phyloP scores from a whole-genome alignment of 2,797 vertebrate genomes.

The Synanceia verrucosa region DNA sequence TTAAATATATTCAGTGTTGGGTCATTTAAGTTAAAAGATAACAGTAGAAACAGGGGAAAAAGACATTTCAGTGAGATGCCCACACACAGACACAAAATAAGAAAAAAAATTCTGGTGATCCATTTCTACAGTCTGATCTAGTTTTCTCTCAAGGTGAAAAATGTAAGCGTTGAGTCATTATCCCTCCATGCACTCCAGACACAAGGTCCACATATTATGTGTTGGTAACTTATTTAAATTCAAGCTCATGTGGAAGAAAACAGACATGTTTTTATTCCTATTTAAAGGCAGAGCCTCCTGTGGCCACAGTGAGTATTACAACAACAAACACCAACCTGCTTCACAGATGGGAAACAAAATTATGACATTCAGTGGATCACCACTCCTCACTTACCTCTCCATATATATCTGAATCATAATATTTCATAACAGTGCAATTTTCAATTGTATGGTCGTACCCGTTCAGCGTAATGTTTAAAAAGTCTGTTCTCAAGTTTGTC shows the following conservation, averaged over 20 bases:
- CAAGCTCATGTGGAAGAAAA: too few relatives aligned
- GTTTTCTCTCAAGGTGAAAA: not conserved
- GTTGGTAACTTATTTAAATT: too few relatives aligned
- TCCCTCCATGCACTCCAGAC: not conserved
- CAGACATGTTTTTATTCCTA: too few relatives aligned
- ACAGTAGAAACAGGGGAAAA: not conserved
- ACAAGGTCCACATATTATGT: too few relatives aligned
- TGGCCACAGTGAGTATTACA: not conserved
- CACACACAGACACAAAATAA: not conserved
- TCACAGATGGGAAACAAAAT: too few relatives aligned
- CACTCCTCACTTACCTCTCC: not conserved
- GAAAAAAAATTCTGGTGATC: not conserved
- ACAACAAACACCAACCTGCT: not conserved
- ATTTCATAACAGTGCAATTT: slow-evolving; percentile 38
- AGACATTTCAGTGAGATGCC: not conserved
- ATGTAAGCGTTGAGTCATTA: not conserved
- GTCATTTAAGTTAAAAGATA: not conserved
- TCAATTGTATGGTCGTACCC: not conserved
- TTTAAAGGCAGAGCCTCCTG: too few relatives aligned
- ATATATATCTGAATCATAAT: not conserved
- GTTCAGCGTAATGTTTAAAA: slow-evolving; percentile 12
- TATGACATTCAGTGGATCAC: too few relatives aligned
- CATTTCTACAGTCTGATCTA: not conserved
- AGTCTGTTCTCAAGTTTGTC: not conserved
- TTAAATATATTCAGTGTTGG: not conserved